A percentile compares a stretch with the other conserved stretches of the same genome.
These are phyloP conservation scores for Danio tinwini DNA, from an alignment of 2,797 vertebrate genomes.

Conservation along the genomic window DNA sequence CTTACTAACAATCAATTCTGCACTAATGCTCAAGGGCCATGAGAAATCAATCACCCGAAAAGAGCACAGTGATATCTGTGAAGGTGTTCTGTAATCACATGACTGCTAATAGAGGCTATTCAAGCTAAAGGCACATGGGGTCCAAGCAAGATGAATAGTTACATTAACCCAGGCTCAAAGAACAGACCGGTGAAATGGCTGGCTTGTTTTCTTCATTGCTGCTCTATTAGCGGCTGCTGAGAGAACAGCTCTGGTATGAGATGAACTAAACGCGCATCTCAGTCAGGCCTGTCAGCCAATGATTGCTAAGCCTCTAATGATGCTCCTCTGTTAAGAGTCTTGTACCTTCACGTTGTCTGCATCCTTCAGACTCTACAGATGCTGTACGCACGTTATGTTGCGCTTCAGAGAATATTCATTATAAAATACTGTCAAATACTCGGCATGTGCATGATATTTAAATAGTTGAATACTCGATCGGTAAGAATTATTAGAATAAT, in stretches of 20 bases:
- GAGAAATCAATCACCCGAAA: constrained; percentile 47
- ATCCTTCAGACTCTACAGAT: constrained; percentile 23
- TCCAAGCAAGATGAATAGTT: constrained; percentile 61
- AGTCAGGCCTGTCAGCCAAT: constrained; percentile 50
- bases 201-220: constrained; percentile 54
- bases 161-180: constrained; percentile 61
- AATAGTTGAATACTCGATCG: too few species aligned
- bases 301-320: constrained; percentile 30
- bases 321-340: constrained; percentile 27
- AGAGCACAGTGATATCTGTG: constrained; percentile 42
- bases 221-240: constrained; percentile 50
- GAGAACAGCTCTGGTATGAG: constrained; percentile 34
- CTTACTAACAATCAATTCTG: constrained; percentile 42
- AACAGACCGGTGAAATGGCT: constrained; percentile 41
- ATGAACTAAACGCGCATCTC: constrained; percentile 55
- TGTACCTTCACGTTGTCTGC: constrained; percentile 17
- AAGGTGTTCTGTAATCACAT: constrained; percentile 57
- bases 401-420: background rate
- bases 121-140: constrained; percentile 51
- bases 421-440: constrained; percentile 8
- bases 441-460: too few species aligned
- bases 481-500: too few species aligned
- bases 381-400: background rate
- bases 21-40: constrained; percentile 33
- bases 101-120: constrained; percentile 62